These are phyloP conservation scores for Triplophysa bombifrons DNA, from an alignment of 2,797 vertebrate species.

Conservation along the genomic window DNA sequence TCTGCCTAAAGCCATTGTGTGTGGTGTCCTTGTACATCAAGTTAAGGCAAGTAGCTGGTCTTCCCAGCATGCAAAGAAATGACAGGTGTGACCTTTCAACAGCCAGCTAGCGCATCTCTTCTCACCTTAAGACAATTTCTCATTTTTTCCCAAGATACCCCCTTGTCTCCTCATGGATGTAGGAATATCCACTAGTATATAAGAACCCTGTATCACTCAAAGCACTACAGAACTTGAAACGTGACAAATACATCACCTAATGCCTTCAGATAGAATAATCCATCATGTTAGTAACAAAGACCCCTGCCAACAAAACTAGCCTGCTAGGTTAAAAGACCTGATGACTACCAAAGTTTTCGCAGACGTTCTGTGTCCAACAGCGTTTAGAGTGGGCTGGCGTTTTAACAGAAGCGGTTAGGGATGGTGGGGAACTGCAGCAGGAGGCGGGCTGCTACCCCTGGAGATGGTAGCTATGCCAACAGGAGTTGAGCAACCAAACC, in stretches of 20 bases:
- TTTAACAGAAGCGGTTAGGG: slow-evolving; percentile 64
- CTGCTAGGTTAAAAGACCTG: not conserved
- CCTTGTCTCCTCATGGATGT: slow-evolving; percentile 19
- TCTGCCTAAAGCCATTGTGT: not conserved
- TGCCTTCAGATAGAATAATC: slow-evolving; percentile 81
- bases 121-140: slow-evolving; percentile 66
- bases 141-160: slow-evolving; percentile 66
- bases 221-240: slow-evolving; percentile 66
- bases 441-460: slow-evolving; percentile 61
- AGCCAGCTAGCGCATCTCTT: slow-evolving; percentile 55
- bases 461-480: slow-evolving; percentile 76
- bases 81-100: slow-evolving; percentile 79
- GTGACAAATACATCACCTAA: slow-evolving; percentile 83
- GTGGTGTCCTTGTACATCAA: slow-evolving; percentile 52
- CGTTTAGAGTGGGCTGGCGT: slow-evolving; percentile 42
- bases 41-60: slow-evolving; percentile 55
- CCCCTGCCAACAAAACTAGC: slow-evolving; percentile 52
- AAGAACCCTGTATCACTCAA: slow-evolving; percentile 36
- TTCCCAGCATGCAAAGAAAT: slow-evolving; percentile 60
- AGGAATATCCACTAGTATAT: slow-evolving; percentile 48
- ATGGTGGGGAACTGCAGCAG: slow-evolving; percentile 54
- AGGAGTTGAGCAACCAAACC: slow-evolving; percentile 67
- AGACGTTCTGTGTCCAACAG: slow-evolving; percentile 3
- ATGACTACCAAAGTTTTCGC: not conserved
- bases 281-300: slow-evolving; percentile 70